phyloP scores from a whole-genome alignment of 2,113 vertebrate genomes.

The Cephalopterus ornatus region DNA sequence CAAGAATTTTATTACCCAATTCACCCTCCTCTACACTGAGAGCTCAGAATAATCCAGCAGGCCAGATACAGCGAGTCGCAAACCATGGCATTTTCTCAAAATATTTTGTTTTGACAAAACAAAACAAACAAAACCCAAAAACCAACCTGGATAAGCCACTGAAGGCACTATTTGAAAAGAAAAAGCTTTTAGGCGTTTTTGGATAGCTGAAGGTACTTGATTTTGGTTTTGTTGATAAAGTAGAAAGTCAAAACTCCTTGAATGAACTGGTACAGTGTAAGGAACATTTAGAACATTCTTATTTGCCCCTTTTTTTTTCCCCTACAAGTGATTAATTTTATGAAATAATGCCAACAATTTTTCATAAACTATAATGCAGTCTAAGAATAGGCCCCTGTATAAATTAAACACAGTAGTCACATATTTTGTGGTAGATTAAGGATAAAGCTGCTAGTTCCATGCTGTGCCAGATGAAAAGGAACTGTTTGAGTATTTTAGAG shows the following conservation, averaged over 20 bases:
- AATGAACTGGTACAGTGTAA: constrained; percentile 1
- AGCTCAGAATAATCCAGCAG: not conserved
- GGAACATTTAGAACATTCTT: constrained; percentile 21
- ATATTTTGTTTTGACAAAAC: not conserved
- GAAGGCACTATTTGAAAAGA: not conserved
- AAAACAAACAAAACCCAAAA: not conserved
- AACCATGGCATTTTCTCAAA: not conserved
- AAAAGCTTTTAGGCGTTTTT: not conserved
- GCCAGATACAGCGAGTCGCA: not conserved
- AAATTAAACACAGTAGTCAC: constrained; percentile 46
- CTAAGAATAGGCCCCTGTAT: constrained; percentile 44
- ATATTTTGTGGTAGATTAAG: constrained; percentile 60
- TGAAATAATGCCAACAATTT: constrained; percentile 21
- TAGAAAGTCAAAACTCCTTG: not conserved
- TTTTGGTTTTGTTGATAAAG: not conserved
- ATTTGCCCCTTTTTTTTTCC: not conserved
- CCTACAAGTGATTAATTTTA: constrained; percentile 10
- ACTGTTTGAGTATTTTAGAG: constrained; percentile 48
- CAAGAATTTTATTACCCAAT: constrained; percentile 8
- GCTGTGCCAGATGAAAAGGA: constrained; percentile 65
- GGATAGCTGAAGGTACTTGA: not conserved
- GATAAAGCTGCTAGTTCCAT: constrained; percentile 56
- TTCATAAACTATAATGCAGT: constrained; percentile 33
- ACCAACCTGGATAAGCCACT: not conserved
- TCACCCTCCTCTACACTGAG: not conserved